Conservation (phyloP, 1,140 invertebrate genomes). For the Drosophila pachea region DNA sequence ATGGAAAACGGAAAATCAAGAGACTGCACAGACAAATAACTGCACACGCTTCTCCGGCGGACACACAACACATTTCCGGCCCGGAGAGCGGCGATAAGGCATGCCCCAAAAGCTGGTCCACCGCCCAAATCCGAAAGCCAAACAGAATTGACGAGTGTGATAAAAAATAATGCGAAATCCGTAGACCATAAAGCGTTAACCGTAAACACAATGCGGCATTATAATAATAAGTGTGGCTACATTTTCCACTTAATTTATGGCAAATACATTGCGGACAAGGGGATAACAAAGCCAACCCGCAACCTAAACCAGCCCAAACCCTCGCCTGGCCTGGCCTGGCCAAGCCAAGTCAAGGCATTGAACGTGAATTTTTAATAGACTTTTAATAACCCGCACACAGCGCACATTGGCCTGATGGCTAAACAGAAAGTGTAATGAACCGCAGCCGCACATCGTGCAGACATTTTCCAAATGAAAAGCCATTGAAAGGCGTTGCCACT, state of each 20-base stretch:
- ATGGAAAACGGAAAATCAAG: conserved; percentile 5
- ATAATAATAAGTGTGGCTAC: conserved; percentile 55
- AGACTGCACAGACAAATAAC: conserved; percentile 23
- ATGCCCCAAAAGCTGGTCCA: conserved; percentile 27
- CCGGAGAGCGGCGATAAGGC: conserved; percentile 56
- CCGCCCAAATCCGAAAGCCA: conserved; percentile 47
- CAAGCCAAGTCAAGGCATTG: conserved; percentile 16
- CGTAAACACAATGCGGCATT: conserved; percentile 43
- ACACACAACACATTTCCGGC: conserved; percentile 32
- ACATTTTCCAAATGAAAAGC: conserved; percentile 72
- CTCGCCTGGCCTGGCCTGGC: too few species aligned
- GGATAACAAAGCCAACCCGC: too few species aligned
- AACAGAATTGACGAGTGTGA: conserved; percentile 60
- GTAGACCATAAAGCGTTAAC: conserved; percentile 30
- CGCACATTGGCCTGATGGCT: conserved; percentile 30
- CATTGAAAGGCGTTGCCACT: conserved; percentile 67
- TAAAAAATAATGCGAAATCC: conserved; percentile 38
- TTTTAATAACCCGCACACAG: conserved; percentile 62
- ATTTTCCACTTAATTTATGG: conserved; percentile 72
- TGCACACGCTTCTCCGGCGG: not conserved
- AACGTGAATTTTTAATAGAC: conserved; percentile 69
- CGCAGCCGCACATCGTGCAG: conserved; percentile 70
- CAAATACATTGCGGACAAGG: conserved; percentile 38
- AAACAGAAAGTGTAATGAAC: conserved; percentile 74
- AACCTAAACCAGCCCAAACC: too few species aligned